Conservation (phyloP, 2,113 vertebrate genomes). For the Cavia aperea region DNA sequence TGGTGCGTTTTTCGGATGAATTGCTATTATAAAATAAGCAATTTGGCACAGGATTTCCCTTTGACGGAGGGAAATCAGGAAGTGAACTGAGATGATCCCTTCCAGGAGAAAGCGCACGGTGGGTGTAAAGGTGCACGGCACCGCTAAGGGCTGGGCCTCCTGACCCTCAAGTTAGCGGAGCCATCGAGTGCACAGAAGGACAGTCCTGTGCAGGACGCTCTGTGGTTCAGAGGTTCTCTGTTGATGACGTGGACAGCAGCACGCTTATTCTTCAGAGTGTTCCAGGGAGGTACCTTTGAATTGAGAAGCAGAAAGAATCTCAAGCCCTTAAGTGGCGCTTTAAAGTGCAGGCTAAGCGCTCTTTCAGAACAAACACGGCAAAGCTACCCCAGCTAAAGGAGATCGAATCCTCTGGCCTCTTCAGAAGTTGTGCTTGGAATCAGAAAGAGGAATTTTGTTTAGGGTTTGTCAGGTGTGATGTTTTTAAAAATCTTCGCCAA, state of each 20-base stretch:
- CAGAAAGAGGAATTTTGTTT: constrained; percentile 59
- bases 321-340: constrained; percentile 60
- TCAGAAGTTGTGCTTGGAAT: constrained; percentile 68
- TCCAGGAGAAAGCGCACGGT: constrained; percentile 41
- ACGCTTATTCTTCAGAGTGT: constrained; percentile 66
- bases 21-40: constrained; percentile 1
- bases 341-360: constrained; percentile 52
- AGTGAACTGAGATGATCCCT: constrained; percentile 15
- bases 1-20: not conserved
- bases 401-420: constrained; percentile 62
- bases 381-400: constrained; percentile 48
- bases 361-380: constrained; percentile 69
- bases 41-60: not conserved
- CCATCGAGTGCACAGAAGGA: constrained; percentile 37
- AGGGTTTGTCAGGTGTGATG: constrained; percentile 59
- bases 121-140: constrained; percentile 36
- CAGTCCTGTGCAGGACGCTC: constrained; percentile 24
- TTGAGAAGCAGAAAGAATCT: constrained; percentile 18
- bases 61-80: not conserved
- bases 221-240: constrained; percentile 41
- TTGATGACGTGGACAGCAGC: constrained; percentile 50
- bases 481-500: constrained; percentile 69
- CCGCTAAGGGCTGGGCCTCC: constrained; percentile 36
- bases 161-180: constrained; percentile 46
- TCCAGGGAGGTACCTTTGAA: constrained; percentile 47